phyloP scores from a whole-genome alignment of 2,797 vertebrate species.

The Varecia variegata region DNA sequence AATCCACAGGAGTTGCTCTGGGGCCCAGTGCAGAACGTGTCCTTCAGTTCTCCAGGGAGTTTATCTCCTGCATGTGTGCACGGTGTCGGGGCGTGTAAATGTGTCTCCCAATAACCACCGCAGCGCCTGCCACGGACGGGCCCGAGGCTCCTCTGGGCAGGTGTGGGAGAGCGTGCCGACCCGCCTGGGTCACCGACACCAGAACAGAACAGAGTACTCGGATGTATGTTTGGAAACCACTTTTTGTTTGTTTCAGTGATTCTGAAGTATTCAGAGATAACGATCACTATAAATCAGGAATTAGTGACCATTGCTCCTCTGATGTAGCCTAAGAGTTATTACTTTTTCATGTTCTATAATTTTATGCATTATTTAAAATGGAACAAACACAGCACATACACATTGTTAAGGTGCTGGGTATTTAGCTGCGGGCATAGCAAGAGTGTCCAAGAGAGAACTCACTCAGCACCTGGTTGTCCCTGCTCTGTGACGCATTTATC shows the following conservation, averaged over 20 bases:
- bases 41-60: neutral
- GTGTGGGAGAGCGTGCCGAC: accelerated
- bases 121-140: accelerated
- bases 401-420: neutral
- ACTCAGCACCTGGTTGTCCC: accelerated
- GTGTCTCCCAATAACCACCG: neutral
- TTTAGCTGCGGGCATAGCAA: neutral
- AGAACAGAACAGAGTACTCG: accelerated
- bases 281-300: accelerated
- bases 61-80: neutral
- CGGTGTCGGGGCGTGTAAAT: no score
- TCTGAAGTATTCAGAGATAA: neutral
- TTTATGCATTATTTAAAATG: accelerated
- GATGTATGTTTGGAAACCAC: neutral
- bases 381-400: no score
- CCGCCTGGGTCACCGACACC: accelerated
- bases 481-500: accelerated
- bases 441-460: accelerated
- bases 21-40: neutral
- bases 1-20: neutral
- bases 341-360: no score
- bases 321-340: accelerated
- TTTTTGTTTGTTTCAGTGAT: neutral
- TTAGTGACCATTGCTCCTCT: no score
- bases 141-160: accelerated